phyloP scores from a whole-genome alignment of 2,797 vertebrate genomes.

The Selene dorsalis region DNA sequence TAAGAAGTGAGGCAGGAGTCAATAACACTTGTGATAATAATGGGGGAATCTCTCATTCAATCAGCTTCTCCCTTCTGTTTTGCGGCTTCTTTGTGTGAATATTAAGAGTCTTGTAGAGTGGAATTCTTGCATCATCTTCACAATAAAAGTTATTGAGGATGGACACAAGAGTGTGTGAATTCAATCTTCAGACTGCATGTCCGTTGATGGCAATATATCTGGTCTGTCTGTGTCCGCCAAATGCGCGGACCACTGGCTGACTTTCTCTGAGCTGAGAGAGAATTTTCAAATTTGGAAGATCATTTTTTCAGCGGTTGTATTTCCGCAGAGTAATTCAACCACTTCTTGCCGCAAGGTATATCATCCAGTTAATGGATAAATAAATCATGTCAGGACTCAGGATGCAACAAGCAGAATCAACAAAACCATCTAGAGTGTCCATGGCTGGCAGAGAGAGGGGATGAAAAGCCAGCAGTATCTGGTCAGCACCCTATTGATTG shows the following conservation, averaged over 20 bases:
- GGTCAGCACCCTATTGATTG: not conserved
- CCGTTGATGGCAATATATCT: not conserved
- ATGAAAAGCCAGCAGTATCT: too few relatives aligned
- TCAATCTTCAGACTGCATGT: conserved; percentile 1
- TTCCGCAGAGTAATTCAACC: conserved; percentile 26
- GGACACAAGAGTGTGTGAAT: not conserved
- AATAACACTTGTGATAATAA: conserved; percentile 39
- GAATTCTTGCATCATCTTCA: not conserved
- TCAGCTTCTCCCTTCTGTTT: not conserved
- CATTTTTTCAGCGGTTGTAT: conserved; percentile 6
- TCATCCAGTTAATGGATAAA: conserved; percentile 1
- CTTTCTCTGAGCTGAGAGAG: not conserved
- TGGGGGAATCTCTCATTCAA: not conserved
- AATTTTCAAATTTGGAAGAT: conserved; percentile 7
- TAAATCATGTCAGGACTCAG: not conserved
- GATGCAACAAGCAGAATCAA: conserved; percentile 31
- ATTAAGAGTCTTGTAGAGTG: not conserved
- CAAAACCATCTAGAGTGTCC: conserved; percentile 24
- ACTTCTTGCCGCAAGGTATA: conserved; percentile 26
- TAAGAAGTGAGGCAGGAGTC: conserved; percentile 44
- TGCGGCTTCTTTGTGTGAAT: not conserved
- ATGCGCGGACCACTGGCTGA: not conserved
- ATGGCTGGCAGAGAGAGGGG: not conserved
- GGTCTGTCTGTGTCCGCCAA: conserved; percentile 10
- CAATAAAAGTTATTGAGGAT: not conserved